phyloP scores from a whole-genome alignment of 1,140 invertebrate species.

The Macrosteles quadrilineatus region DNA sequence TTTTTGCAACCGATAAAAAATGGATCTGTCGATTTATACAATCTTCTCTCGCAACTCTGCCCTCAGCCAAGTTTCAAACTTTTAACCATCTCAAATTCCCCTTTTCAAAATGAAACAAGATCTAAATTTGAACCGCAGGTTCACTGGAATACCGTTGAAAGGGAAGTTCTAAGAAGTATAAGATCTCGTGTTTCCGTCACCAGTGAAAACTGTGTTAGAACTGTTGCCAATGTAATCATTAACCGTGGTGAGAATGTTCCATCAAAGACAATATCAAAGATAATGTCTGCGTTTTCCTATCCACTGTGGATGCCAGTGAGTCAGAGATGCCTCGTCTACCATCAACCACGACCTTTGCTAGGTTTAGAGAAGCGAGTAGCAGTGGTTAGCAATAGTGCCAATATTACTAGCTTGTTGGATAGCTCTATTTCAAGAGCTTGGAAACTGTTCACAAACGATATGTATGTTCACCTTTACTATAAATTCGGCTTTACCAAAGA shows the following conservation, averaged over 20 bases:
- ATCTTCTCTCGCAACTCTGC: conserved; percentile 49
- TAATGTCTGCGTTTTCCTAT: conserved; percentile 50
- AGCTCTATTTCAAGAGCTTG: conserved; percentile 52
- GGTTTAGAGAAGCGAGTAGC: conserved; percentile 53
- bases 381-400: conserved; percentile 53
- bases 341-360: conserved; percentile 49
- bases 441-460: conserved; percentile 53
- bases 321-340: conserved; percentile 50
- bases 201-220: conserved; percentile 43
- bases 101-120: conserved; percentile 43
- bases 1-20: conserved; percentile 51
- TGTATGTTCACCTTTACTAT: conserved; percentile 57
- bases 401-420: conserved; percentile 49
- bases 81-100: conserved; percentile 51
- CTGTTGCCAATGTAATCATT: conserved; percentile 51
- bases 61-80: conserved; percentile 55
- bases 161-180: conserved; percentile 47
- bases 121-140: conserved; percentile 46
- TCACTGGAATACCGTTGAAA: conserved; percentile 48
- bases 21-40: conserved; percentile 38
- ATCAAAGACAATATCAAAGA: conserved; percentile 40
- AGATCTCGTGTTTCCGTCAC: conserved; percentile 37
- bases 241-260: conserved; percentile 46
- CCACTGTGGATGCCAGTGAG: conserved; percentile 50
- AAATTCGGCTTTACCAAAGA: conserved; percentile 54